These are phyloP conservation scores for Pavo muticus DNA, from an alignment of 2,113 vertebrate species.

Conservation along the genomic window DNA sequence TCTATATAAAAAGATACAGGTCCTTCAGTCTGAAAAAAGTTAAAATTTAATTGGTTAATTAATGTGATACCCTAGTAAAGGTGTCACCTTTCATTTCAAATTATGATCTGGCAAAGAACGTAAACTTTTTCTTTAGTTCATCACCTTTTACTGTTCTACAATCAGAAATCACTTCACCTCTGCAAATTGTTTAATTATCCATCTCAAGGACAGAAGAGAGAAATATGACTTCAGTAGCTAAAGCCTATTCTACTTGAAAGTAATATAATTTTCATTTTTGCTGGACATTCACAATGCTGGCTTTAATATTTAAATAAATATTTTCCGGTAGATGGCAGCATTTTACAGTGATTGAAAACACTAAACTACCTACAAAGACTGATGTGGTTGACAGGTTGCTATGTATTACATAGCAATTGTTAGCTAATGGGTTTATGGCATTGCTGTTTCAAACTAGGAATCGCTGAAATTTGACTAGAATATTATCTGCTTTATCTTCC, in stretches of 20 bases:
- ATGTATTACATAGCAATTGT: accelerated
- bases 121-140: not conserved
- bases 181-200: not conserved
- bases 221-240: not conserved
- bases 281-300: not conserved
- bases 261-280: not conserved
- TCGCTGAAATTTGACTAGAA: not conserved
- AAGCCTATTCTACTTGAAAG: not conserved
- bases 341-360: slow-evolving; percentile 39
- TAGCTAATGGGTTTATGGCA: not conserved
- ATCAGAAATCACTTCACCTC: not conserved
- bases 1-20: not conserved
- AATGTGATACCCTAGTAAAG: not conserved
- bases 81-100: not conserved
- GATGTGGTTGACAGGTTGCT: not conserved
- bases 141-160: not conserved
- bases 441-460: not conserved
- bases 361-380: not conserved
- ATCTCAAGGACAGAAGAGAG: not conserved
- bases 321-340: slow-evolving; percentile 66
- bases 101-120: not conserved
- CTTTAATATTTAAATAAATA: slow-evolving; percentile 35
- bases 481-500: not conserved
- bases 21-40: not conserved
- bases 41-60: not conserved